Evolutionary conservation across 2,888 invertebrate species (phyloP).

Genomic region (Ashinkailepas kermadecensis): DNA sequence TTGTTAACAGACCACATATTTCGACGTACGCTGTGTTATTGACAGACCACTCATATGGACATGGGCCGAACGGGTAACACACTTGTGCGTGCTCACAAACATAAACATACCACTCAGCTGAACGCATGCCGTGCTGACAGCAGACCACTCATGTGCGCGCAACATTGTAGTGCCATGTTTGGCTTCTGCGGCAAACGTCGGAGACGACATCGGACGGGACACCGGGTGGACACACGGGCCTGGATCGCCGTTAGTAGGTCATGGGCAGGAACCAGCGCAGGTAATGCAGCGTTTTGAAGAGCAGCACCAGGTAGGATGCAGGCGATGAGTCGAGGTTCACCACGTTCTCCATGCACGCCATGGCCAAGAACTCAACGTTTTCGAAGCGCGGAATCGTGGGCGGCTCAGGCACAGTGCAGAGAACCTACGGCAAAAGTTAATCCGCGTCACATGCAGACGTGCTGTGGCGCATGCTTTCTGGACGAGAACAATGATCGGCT

Average conservation of each 20-base stretch:
- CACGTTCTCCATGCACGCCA: slow-evolving; percentile 11
- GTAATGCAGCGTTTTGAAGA: slow-evolving; percentile 13
- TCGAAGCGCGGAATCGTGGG: background rate
- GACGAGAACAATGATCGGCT: background rate
- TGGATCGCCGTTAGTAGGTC: background rate
- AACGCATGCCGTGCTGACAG: no score
- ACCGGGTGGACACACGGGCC: no score
- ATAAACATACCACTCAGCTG: no score
- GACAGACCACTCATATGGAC: no score
- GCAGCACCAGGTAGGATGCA: background rate
- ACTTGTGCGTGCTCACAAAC: no score
- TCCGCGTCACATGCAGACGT: background rate
- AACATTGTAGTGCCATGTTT: no score
- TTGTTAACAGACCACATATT: no score
- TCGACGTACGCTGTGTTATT: no score
- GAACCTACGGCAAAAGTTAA: background rate
- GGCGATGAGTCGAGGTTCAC: background rate
- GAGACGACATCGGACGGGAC: no score
- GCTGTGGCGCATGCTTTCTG: background rate
- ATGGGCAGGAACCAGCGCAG: slow-evolving; percentile 16
- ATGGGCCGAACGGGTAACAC: no score
- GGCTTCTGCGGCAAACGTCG: no score
- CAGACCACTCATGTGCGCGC: no score
- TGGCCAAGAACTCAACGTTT: slow-evolving; percentile 8
- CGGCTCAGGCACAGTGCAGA: background rate